A percentile compares a stretch with the other conserved stretches of the same genome.
phyloP scores from a whole-genome alignment of 2,113 vertebrate genomes.

The Lagopus leucura region DNA sequence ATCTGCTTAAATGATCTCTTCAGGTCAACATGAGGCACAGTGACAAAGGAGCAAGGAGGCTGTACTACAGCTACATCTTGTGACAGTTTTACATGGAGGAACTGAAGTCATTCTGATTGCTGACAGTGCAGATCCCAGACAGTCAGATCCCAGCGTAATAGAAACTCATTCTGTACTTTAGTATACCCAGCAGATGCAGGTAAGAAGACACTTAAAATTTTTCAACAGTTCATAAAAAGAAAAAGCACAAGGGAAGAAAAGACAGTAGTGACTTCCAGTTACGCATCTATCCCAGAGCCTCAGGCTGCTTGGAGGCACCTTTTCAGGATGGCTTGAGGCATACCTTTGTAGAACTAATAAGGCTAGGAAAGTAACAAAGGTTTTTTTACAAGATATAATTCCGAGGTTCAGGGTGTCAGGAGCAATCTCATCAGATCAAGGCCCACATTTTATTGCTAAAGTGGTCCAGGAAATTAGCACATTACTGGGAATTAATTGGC shows the following conservation, averaged over 20 bases:
- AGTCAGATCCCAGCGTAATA: neutral
- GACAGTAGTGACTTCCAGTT: neutral
- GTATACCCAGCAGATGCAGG: neutral
- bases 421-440: neutral
- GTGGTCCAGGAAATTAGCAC: neutral
- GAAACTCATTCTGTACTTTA: neutral
- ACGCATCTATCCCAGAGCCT: neutral
- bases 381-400: neutral
- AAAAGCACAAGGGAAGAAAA: neutral
- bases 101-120: neutral
- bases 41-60: neutral
- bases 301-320: neutral
- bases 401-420: neutral
- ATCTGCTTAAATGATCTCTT: neutral
- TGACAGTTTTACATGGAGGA: neutral
- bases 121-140: neutral
- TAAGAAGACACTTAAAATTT: neutral
- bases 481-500: neutral
- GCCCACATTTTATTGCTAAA: neutral
- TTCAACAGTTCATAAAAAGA: neutral
- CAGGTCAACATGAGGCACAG: neutral
- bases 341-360: neutral
- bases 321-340: neutral
- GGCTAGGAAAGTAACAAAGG: neutral
- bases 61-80: neutral